Percentiles rank a stretch among this genome's conserved stretches.
phyloP scores from a whole-genome alignment of 2,113 vertebrate species.

The Ancistrus triradiatus region DNA sequence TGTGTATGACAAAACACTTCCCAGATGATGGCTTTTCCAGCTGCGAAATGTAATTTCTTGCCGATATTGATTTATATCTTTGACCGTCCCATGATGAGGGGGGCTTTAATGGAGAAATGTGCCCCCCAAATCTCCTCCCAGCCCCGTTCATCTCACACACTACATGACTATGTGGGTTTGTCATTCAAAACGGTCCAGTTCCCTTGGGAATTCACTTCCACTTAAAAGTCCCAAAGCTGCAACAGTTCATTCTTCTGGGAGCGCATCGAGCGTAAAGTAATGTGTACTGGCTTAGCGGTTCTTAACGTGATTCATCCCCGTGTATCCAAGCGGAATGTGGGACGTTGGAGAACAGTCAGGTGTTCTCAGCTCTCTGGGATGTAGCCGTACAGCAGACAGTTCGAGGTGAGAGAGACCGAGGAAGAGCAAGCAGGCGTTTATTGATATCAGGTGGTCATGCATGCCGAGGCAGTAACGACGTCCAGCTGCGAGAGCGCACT shows the following conservation, averaged over 20 bases:
- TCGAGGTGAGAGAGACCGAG: constrained; percentile 36
- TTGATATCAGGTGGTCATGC: constrained; percentile 62
- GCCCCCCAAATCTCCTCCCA: neutral
- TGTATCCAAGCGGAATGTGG: constrained; percentile 35
- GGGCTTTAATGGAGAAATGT: no score
- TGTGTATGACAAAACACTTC: no score
- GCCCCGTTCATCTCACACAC: constrained; percentile 26
- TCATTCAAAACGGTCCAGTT: no score
- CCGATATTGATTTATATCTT: no score
- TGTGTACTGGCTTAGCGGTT: constrained; percentile 57
- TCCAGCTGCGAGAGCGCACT: constrained; percentile 55
- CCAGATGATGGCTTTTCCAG: no score
- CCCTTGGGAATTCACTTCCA: constrained; percentile 27
- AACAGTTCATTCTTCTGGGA: constrained; percentile 15
- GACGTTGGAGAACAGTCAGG: constrained; percentile 26
- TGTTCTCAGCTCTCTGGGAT: constrained; percentile 39
- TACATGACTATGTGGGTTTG: no score
- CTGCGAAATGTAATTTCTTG: no score
- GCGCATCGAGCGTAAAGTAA: constrained; percentile 38
- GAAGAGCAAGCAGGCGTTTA: constrained; percentile 47
- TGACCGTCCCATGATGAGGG: no score
- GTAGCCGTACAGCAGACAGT: constrained; percentile 30
- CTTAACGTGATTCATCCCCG: constrained; percentile 58
- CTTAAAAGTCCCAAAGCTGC: constrained; percentile 1
- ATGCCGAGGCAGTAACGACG: constrained; percentile 58